Conservation (phyloP, 1,140 invertebrate species). For the Dryas iulia region DNA sequence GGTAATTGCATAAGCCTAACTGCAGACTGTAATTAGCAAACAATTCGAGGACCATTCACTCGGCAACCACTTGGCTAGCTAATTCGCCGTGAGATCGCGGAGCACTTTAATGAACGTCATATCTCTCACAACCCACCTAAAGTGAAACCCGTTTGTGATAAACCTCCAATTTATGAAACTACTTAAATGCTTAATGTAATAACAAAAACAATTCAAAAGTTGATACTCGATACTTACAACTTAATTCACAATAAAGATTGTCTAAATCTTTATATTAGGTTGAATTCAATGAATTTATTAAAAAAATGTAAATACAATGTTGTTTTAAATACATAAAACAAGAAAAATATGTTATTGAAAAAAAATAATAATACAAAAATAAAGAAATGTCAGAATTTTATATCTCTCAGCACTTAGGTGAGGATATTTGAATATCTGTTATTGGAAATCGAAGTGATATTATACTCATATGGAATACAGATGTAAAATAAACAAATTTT, state of each 20-base stretch:
- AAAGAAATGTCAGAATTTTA: background rate
- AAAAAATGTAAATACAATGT: background rate
- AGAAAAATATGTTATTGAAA: background rate
- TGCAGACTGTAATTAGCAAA: conserved; percentile 36
- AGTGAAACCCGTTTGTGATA: conserved; percentile 29
- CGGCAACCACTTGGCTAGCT: conserved; percentile 30
- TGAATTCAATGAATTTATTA: background rate
- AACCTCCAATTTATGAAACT: conserved; percentile 19
- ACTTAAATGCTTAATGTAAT: conserved; percentile 24
- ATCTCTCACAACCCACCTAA: conserved; percentile 37
- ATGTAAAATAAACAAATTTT: conserved; percentile 19
- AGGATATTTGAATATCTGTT: background rate
- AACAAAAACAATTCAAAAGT: conserved; percentile 9
- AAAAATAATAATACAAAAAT: background rate
- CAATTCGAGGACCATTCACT: conserved; percentile 42
- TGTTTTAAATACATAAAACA: background rate
- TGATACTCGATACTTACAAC: conserved; percentile 17
- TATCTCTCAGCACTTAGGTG: background rate
- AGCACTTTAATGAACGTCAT: conserved; percentile 34
- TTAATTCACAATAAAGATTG: conserved; percentile 3
- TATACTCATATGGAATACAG: background rate
- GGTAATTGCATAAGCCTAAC: conserved; percentile 28
- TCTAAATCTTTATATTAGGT: background rate
- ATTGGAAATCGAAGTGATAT: conserved; percentile 6
- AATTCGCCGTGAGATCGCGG: conserved; percentile 33